These are phyloP conservation scores for Lacanobia wlatinum DNA, from an alignment of 2,888 invertebrate species.

Conservation along the genomic window DNA sequence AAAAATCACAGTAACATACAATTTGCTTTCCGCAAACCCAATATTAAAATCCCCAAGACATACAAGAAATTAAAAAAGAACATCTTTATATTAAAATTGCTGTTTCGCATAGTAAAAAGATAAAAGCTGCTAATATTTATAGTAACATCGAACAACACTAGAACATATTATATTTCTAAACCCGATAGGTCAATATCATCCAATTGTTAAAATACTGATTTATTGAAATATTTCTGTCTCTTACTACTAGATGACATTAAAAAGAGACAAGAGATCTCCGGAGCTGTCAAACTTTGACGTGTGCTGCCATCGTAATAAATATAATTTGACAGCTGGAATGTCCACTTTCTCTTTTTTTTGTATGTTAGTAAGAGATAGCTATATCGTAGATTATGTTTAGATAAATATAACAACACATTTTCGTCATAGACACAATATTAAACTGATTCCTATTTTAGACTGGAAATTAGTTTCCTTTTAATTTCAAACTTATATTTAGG, in stretches of 20 bases:
- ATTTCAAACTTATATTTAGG: neutral
- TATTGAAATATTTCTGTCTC: neutral
- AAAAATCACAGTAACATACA: constrained; percentile 54
- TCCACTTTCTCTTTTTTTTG: neutral
- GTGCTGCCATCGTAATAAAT: neutral
- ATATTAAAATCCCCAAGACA: neutral
- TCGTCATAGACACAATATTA: constrained; percentile 8
- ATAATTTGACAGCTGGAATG: neutral
- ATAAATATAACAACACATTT: constrained; percentile 13
- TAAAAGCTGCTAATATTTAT: constrained; percentile 55
- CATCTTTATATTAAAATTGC: neutral
- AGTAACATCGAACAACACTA: constrained; percentile 57
- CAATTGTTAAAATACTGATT: constrained; percentile 38
- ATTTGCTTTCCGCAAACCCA: constrained; percentile 21
- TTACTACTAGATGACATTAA: neutral
- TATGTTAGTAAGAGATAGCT: neutral
- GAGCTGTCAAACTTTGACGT: neutral
- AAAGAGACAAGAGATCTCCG: neutral
- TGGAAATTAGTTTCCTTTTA: neutral
- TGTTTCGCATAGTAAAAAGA: constrained; percentile 15
- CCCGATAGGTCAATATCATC: constrained; percentile 51
- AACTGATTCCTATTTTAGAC: neutral
- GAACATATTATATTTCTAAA: constrained; percentile 44
- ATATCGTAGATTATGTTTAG: constrained; percentile 12
- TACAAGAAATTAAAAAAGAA: constrained; percentile 14